Evolutionary conservation across 2,113 vertebrate species (phyloP), one percentile per base, ranked within the genome.

Genomic region (Xiphias gladius): DNA sequence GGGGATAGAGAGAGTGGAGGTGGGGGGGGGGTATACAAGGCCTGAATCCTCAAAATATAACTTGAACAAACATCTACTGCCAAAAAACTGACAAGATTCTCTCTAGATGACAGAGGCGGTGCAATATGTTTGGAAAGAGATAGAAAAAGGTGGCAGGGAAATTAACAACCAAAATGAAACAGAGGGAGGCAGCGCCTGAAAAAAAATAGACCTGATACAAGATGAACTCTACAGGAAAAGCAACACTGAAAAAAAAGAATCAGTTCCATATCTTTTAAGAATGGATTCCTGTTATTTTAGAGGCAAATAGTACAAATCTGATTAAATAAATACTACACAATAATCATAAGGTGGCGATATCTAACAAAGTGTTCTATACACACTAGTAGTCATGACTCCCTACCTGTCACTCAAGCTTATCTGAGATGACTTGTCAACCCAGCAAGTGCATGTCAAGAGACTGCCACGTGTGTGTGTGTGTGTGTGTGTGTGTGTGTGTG

Each of bases 401-500:
- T 16, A 91, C 84, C 92, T 92, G 93, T 88, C 93, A 93, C 83
- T 95, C 93, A 91, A 35, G 88, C 92, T 94, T 94, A 95, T 94
- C 94, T 91, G 86, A 92, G 92, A 93, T 92, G 92, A 94, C 93
- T 93, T 90, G 93, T 91, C 92, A 93, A 91, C 92, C 90, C 88
- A 88, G 92, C 80, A 81, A 91, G 89, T 91, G 85, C 86, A 82
- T 86, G 91, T 88, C 92, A 86, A 87, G 88, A 90, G 91, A 89
- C 85, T 80, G 61, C 63, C 1, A 43, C 52, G 62, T 75, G 55
- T 59, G 46, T 46, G 59, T 73, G 78, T 72, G 72, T 70, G 80
- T 81, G 77, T 64, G 75, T 76, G 75, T 79, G 74, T 66, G 61
- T 65, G 73, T 55, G 54, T 39, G 71, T 39, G 58, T 58, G 72